Evolutionary conservation across 2,797 vertebrate genomes (phyloP), one percentile per base, ranked within the genome.

Genomic region (Pseudocheirus occidentalis): DNA sequence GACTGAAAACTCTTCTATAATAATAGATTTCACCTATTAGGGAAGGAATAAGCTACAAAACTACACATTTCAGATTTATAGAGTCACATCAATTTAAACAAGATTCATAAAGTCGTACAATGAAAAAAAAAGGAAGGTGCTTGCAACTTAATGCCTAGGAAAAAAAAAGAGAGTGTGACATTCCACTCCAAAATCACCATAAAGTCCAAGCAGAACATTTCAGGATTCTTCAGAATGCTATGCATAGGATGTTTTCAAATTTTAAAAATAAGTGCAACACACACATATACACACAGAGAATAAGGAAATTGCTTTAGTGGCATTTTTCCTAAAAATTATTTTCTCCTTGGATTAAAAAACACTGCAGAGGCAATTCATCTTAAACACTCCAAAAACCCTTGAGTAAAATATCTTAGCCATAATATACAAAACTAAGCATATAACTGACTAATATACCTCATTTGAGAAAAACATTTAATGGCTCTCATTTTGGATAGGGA

Each of bases 401-500:
- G 91, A 94, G 59, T 55, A 73, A 90, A 40, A 89, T 90, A 94
- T 96, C 92, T 97, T 89, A 96, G 73, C 92, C 92, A 62, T 90
- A 95, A 95, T 66, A 95, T 29, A 94, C 57, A 59, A 96, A 93
- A 24, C 4, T 58, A 40, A 94, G 40, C 31, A 62, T 90, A 24
- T 91, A 62, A 6, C 57, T 40, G 46, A 55, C 62, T 73, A 90
- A 92, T 87, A 46, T 14, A 29, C 87, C 96, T 92, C 94, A 0
- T 93, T 95, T 96, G 95, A 57, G 94, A 93, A 97, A 62, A 97
- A 12, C 31, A 96, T 54, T 92, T 91, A 66, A 91, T n/a, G 55
- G 87, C 59, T 13, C 53, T 92, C 56, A 54, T 96, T 96, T 96
- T 95, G 62, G 90, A 98, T 93, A 96, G 50, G 97, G 95, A 97